Percentiles rank a stretch among this genome's conserved stretches.
phyloP scores from a whole-genome alignment of 2,888 invertebrate species.

The Oconnorella tubifera region DNA sequence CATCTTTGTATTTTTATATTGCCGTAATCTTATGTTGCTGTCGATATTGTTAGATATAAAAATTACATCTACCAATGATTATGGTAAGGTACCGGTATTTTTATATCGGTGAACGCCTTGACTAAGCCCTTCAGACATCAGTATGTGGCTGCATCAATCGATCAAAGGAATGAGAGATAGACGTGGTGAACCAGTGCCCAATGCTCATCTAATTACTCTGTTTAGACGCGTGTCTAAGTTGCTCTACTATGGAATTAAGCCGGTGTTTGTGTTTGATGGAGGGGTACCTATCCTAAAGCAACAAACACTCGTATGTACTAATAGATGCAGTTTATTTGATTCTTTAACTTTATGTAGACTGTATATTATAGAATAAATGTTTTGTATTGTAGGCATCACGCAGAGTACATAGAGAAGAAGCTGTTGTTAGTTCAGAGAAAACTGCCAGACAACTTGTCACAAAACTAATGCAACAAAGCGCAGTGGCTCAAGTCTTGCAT shows the following conservation, averaged over 20 bases:
- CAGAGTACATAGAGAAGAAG: constrained; percentile 66
- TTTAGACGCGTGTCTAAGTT: constrained; percentile 94
- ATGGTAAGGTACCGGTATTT: too few species aligned
- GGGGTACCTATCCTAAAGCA: constrained; percentile 73
- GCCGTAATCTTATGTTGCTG: too few species aligned
- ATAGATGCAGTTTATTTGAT: too few species aligned
- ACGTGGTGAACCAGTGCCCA: constrained; percentile 68
- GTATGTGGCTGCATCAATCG: constrained; percentile 98
- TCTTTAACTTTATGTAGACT: too few species aligned
- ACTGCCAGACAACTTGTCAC: constrained; percentile 68
- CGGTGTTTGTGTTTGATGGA: constrained; percentile 98
- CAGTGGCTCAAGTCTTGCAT: constrained; percentile 58
- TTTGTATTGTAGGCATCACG: constrained; percentile 77
- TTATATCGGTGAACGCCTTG: not conserved
- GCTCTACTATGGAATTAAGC: constrained; percentile 88
- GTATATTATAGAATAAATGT: too few species aligned
- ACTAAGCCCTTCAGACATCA: constrained; percentile 75
- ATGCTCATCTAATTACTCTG: constrained; percentile 88
- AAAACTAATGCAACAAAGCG: constrained; percentile 73
- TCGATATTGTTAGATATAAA: too few species aligned
- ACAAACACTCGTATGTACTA: constrained; percentile 26
- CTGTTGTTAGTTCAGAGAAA: constrained; percentile 70
- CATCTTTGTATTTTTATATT: too few species aligned
- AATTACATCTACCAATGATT: too few species aligned
- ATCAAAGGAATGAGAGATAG: constrained; percentile 86